Base-by-base conservation (phyloP, 1,140 invertebrate genomes). In the Camponotus vicinus region DNA sequence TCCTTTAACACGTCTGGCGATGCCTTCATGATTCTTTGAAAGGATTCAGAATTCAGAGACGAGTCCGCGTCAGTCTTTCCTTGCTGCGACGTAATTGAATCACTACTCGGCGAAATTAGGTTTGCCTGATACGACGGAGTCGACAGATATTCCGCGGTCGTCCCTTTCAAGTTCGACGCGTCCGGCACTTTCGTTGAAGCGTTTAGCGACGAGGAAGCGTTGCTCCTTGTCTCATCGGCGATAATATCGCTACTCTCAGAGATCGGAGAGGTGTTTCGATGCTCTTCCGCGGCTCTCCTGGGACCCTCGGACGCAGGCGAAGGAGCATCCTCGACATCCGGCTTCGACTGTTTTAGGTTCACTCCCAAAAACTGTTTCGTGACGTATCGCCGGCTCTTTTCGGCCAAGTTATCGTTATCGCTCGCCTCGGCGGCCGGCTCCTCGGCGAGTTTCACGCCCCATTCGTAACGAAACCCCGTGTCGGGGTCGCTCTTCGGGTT, bases 401-500 rank as follows among this genome's bases (percentile, higher is more conserved):
- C 88, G 64, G 78, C 76, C 8, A 49, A 45, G 37, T 78, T 76
- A 70, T 87, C 77, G 69, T 69, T 85, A 76, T 80, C 84, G 73
- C n/a, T 27, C 13, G n/a, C 21, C 8, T 66, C 86, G 40, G 73
- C 63, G 27, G 76, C 59, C 69, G 73, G 37, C 32, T 89, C 86
- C 7, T 91, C 80, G 0, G 86, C 45, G 8, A 91, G 15, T 86
- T 89, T 94, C 27, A 92, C 90, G 61, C 92, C 93, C 93, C 90
- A 92, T 3, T 91, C 83, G 61, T 78, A 87, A 32, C 86, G 85
- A 63, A 88, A 79, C 49, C 89, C 89, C 71, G 64, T 55, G 67
- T 79, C 64, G 57, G 40, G 6, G 63, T 89, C 78, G 9, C 91
- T 64, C 21, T 15, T 49, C 34, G 85, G 42, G 32, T 61, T 67